These are phyloP conservation scores for Listrodromus nycthemerus DNA, from an alignment of 2,888 invertebrate genomes.

Conservation along the genomic window DNA sequence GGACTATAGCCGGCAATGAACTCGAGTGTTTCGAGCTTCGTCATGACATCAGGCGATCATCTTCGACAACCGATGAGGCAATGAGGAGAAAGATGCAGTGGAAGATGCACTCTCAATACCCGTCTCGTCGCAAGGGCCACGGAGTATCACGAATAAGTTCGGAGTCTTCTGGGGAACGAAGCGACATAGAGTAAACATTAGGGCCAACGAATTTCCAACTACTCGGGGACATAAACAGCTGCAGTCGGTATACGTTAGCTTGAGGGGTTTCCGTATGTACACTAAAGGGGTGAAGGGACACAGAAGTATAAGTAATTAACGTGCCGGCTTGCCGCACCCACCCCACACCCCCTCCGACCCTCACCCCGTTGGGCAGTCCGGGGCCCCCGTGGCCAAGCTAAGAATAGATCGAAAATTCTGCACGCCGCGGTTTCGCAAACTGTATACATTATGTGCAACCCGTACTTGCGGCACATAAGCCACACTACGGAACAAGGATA, in stretches of 20 bases:
- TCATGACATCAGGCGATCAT: neutral
- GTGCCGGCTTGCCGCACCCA: constrained; percentile 35
- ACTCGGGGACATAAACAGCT: constrained; percentile 48
- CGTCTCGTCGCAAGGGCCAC: constrained; percentile 2
- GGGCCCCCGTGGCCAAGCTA: constrained; percentile 21
- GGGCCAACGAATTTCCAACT: constrained; percentile 45
- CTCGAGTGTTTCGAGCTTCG: neutral
- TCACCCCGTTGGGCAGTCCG: neutral
- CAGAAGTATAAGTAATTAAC: constrained; percentile 62
- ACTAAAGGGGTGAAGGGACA: constrained; percentile 14
- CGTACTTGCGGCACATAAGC: constrained; percentile 20
- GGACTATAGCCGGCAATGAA: neutral
- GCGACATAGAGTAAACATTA: neutral
- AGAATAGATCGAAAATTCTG: constrained; percentile 61
- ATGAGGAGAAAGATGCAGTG: neutral
- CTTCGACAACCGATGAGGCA: neutral
- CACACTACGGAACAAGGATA: constrained; percentile 1
- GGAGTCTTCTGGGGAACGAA: constrained; percentile 24
- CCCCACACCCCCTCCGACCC: neutral
- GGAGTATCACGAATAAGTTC: constrained; percentile 38
- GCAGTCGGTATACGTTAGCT: constrained; percentile 38
- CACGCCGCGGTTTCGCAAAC: constrained; percentile 48
- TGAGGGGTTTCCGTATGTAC: constrained; percentile 38
- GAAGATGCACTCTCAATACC: neutral
- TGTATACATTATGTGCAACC: constrained; percentile 45